Percentiles rank a stretch among this genome's conserved stretches.
Conservation (phyloP, 2,113 vertebrate genomes). For the Hyperoodon ampullatus region DNA sequence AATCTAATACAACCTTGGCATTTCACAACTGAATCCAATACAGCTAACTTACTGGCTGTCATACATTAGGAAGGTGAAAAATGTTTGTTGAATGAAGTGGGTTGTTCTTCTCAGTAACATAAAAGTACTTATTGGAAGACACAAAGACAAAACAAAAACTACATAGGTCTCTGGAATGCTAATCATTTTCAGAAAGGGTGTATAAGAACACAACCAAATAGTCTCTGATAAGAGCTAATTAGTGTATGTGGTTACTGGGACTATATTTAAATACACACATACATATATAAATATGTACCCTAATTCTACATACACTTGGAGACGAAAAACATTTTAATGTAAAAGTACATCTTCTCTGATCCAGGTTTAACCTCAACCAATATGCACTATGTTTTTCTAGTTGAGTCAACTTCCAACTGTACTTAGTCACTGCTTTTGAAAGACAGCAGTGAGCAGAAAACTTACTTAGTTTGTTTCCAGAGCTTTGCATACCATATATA, state of each 20-base stretch:
- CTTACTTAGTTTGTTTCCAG: neutral
- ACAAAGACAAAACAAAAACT: neutral
- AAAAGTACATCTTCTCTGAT: neutral
- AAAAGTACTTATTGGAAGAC: neutral
- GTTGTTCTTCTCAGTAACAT: neutral
- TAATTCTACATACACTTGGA: neutral
- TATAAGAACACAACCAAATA: neutral
- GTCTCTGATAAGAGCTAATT: neutral
- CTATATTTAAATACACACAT: neutral
- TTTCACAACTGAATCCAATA: neutral
- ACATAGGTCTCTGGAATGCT: neutral
- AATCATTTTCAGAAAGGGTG: neutral
- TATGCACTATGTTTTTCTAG: neutral
- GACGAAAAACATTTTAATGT: neutral
- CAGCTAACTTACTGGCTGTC: neutral
- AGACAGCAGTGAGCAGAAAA: neutral
- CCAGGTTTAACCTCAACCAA: neutral
- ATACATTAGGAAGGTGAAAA: neutral
- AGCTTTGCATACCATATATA: neutral
- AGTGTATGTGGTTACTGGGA: neutral
- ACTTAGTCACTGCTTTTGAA: neutral
- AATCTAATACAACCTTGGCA: neutral
- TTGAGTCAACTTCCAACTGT: neutral
- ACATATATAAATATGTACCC: neutral
- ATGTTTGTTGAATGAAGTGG: neutral